A percentile compares a stretch with the other conserved stretches of the same genome.
phyloP scores from a whole-genome alignment of 2,888 invertebrate genomes.

The Lacanobia wlatinum region DNA sequence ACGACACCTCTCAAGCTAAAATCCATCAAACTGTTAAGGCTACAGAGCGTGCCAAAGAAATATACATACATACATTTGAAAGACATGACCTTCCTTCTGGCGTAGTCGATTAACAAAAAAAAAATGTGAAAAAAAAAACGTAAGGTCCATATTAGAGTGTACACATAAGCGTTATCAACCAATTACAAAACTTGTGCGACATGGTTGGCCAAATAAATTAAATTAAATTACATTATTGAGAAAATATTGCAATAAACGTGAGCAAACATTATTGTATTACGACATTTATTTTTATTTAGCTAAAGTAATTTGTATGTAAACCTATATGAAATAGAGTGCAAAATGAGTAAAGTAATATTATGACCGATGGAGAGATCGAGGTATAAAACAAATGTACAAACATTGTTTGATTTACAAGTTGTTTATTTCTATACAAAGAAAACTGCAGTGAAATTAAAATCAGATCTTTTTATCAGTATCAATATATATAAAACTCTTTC shows the following conservation, averaged over 20 bases:
- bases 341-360: not conserved
- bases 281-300: not conserved
- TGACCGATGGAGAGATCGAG: not conserved
- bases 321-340: not conserved
- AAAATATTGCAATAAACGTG: too few relatives aligned
- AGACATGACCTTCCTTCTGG: too few relatives aligned
- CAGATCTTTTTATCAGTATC: too few relatives aligned
- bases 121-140: too few relatives aligned
- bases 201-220: not conserved
- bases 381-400: slow-evolving; percentile 23
- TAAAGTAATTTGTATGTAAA: not conserved
- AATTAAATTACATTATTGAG: not conserved
- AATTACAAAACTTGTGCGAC: not conserved
- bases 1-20: too few relatives aligned
- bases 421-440: not conserved
- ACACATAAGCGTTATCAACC: not conserved
- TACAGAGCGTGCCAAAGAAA: too few relatives aligned
- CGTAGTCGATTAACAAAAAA: too few relatives aligned
- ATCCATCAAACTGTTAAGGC: too few relatives aligned
- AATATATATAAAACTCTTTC: too few relatives aligned
- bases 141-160: too few relatives aligned
- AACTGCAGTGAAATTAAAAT: not conserved
- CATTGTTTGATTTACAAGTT: slow-evolving; percentile 2
- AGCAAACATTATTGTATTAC: not conserved
- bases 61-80: too few relatives aligned